Percentiles rank a stretch among this genome's conserved stretches.
Conservation (phyloP, 2,888 invertebrate genomes). For the Anodontia alba region DNA sequence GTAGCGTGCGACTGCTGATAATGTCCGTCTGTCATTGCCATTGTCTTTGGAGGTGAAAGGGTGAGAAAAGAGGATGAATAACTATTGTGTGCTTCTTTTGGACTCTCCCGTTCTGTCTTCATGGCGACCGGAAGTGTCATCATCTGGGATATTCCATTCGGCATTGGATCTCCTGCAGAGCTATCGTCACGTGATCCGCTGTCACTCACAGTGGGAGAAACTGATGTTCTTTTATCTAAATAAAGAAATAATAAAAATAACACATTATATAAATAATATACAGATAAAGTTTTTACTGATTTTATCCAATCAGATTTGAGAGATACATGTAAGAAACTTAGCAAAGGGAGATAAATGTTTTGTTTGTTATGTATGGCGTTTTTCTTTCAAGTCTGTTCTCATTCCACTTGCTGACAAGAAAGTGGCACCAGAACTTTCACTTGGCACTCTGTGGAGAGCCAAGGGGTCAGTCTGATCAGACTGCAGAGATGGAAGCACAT, state of each 20-base stretch:
- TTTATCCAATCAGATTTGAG: neutral
- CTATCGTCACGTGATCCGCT: constrained; percentile 35
- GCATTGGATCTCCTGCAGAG: constrained; percentile 40
- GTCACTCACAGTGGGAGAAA: constrained; percentile 44
- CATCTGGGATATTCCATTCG: constrained; percentile 53
- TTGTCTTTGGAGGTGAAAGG: constrained; percentile 56
- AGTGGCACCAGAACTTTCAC: too few species aligned
- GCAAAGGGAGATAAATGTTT: too few species aligned
- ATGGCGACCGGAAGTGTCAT: constrained; percentile 50
- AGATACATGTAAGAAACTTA: too few species aligned
- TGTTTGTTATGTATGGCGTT: too few species aligned
- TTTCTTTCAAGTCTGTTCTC: too few species aligned
- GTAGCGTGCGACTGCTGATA: constrained; percentile 31
- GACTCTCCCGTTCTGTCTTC: constrained; percentile 56
- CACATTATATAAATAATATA: neutral
- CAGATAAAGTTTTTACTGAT: neutral
- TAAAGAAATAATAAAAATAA: neutral
- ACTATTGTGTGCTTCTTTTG: constrained; percentile 41
- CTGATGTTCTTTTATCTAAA: constrained; percentile 49
- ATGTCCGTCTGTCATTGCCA: constrained; percentile 56
- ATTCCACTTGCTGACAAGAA: too few species aligned
- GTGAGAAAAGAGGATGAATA: constrained; percentile 54
- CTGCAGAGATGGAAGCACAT: too few species aligned
- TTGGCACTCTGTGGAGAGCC: too few species aligned
- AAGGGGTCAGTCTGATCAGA: too few species aligned